Conservation (phyloP, 2,113 vertebrate species). For the Loxodonta africana region DNA sequence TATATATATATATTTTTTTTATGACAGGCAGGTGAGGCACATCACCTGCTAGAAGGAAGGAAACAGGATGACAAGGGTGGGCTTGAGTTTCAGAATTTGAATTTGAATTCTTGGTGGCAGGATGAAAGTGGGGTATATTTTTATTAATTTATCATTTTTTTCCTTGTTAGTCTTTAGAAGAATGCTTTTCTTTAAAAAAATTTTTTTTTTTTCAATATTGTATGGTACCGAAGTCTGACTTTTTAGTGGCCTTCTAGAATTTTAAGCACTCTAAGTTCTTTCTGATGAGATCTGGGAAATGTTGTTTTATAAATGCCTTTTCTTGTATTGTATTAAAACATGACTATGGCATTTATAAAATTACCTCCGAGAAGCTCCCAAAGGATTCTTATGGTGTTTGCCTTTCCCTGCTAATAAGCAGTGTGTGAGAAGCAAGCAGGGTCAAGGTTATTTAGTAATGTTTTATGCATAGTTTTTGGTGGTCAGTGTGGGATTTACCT, state of each 20-base stretch:
- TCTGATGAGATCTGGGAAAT: slow-evolving; percentile 69
- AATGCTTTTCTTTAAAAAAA: neutral
- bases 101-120: slow-evolving; percentile 26
- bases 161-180: slow-evolving; percentile 41
- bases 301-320: slow-evolving; percentile 57
- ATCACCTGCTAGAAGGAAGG: neutral
- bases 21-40: slow-evolving; percentile 24
- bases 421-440: neutral
- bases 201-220: neutral
- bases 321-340: slow-evolving; percentile 59
- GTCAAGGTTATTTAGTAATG: slow-evolving; percentile 56
- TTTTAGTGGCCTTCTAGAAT: slow-evolving; percentile 62
- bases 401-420: slow-evolving; percentile 63
- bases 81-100: slow-evolving; percentile 16
- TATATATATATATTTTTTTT: too few species aligned
- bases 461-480: slow-evolving; percentile 66
- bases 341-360: slow-evolving; percentile 70
- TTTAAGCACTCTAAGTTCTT: slow-evolving; percentile 54
- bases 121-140: slow-evolving; percentile 31
- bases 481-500: slow-evolving; percentile 63
- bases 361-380: slow-evolving; percentile 43
- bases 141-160: slow-evolving; percentile 20
- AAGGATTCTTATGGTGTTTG: neutral
- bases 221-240: neutral
- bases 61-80: neutral